Evolutionary conservation across 2,888 invertebrate species (phyloP).

Genomic region (Metalampra italica): DNA sequence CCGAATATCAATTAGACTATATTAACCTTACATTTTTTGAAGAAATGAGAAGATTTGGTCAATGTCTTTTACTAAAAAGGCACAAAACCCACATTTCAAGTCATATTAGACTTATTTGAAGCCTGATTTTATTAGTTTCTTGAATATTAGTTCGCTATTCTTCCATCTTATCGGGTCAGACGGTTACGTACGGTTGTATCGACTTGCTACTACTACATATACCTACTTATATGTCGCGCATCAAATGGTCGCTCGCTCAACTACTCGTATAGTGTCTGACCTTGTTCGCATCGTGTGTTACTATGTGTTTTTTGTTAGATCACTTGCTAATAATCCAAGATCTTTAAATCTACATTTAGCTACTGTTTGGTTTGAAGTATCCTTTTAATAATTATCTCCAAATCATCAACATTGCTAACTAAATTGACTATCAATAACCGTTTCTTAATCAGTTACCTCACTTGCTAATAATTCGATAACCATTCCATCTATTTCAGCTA

Average conservation of each 20-base stretch:
- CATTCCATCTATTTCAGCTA: too few relatives aligned
- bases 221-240: neutral
- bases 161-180: neutral
- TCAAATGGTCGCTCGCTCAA: neutral
- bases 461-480: too few relatives aligned
- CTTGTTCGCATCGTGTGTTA: conserved; percentile 41
- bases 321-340: conserved; percentile 17
- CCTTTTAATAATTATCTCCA: neutral
- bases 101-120: too few relatives aligned
- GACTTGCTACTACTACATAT: neutral
- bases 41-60: too few relatives aligned
- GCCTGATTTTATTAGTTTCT: too few relatives aligned
- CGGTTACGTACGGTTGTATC: neutral
- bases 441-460: too few relatives aligned
- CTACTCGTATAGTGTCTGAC: conserved; percentile 17
- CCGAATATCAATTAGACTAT: too few relatives aligned
- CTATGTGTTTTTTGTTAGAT: conserved; percentile 27
- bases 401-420: neutral
- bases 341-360: conserved; percentile 9
- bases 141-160: neutral
- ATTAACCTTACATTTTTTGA: too few relatives aligned
- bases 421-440: neutral
- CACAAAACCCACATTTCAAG: too few relatives aligned
- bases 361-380: conserved; percentile 14
- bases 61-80: too few relatives aligned